Conservation (phyloP, 1,140 invertebrate species). For the Diabrotica undecimpunctata region DNA sequence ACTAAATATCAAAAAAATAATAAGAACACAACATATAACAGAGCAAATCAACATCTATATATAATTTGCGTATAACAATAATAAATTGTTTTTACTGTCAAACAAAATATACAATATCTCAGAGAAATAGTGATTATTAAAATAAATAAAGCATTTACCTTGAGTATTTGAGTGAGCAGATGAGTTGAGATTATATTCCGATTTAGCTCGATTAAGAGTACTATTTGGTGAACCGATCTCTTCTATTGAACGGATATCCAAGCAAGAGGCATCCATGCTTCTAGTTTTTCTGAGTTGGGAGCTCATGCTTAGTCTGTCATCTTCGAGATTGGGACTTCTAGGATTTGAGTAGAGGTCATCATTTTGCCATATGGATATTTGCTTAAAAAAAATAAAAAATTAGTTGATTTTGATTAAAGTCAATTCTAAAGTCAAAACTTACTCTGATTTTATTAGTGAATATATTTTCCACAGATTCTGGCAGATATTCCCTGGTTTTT, state of each 20-base stretch:
- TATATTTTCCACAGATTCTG: constrained; percentile 75
- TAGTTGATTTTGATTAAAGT: too few relatives aligned
- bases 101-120: too few relatives aligned
- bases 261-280: constrained; percentile 82
- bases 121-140: too few relatives aligned
- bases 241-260: constrained; percentile 72
- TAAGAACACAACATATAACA: too few relatives aligned
- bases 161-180: constrained; percentile 56
- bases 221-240: constrained; percentile 57
- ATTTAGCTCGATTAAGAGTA: constrained; percentile 73
- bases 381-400: constrained; percentile 49
- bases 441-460: constrained; percentile 72
- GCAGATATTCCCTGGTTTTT: constrained; percentile 77
- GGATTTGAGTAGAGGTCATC: constrained; percentile 69
- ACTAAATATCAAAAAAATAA: too few relatives aligned
- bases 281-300: constrained; percentile 80
- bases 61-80: too few relatives aligned
- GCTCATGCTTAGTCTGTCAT: constrained; percentile 59
- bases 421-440: constrained; percentile 33
- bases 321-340: constrained; percentile 53
- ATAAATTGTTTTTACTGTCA: too few relatives aligned
- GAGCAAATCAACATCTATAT: too few relatives aligned
- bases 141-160: constrained; percentile 44
- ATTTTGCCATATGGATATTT: constrained; percentile 75
- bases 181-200: constrained; percentile 78